These are phyloP conservation scores for Oryctolagus cuniculus DNA, from an alignment of 2,113 vertebrate genomes.

Conservation along the genomic window mOryCun1.1 NC_091438.1:26062501-26063000, in stretches of 20 bases:
- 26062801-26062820: background rate
- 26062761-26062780: background rate
- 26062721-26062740: background rate
- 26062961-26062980: background rate
- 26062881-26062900: background rate
- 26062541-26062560: too few relatives aligned
- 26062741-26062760: background rate
- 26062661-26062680: background rate
- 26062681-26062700: constrained; percentile 27
- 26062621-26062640: too few relatives aligned
- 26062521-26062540: too few relatives aligned
- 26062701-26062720: background rate
- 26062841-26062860: background rate
- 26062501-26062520: too few relatives aligned
- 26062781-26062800: background rate
- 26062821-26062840: background rate
- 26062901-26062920: background rate
- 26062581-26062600: too few relatives aligned
- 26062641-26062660: background rate
- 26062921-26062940: background rate
- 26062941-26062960: background rate
- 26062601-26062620: too few relatives aligned
- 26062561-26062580: too few relatives aligned
- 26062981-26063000: background rate
- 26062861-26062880: background rate